A percentile compares a stretch with the other conserved stretches of the same genome.
Conservation (phyloP, 2,113 vertebrate species). For the Saccopteryx bilineata region DNA sequence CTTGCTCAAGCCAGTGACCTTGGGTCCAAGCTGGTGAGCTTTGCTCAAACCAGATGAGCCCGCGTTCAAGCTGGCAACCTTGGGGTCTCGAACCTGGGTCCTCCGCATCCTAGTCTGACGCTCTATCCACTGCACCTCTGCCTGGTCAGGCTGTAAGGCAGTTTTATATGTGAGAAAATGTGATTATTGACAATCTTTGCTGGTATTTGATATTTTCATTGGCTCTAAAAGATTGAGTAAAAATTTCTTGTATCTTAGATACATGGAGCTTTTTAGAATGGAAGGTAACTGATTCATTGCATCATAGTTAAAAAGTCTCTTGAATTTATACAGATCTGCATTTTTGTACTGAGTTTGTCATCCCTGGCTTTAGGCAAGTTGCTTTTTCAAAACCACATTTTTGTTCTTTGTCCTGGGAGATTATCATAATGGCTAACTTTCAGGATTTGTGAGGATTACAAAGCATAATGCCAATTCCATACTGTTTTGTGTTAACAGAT, state of each 20-base stretch:
- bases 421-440: neutral
- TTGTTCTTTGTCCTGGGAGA: neutral
- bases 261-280: neutral
- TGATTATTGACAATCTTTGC: neutral
- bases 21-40: too few relatives aligned
- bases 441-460: slow-evolving; percentile 1
- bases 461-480: neutral
- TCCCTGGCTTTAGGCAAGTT: neutral
- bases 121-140: too few relatives aligned
- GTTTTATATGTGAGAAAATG: slow-evolving; percentile 38
- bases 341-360: slow-evolving; percentile 2
- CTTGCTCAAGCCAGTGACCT: too few relatives aligned
- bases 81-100: too few relatives aligned
- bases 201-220: slow-evolving; percentile 20
- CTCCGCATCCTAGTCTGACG: too few relatives aligned
- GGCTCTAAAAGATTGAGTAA: slow-evolving; percentile 31
- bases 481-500: slow-evolving; percentile 2
- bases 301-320: neutral
- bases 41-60: too few relatives aligned
- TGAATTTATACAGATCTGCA: slow-evolving; percentile 3
- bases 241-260: slow-evolving; percentile 32
- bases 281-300: neutral
- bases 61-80: too few relatives aligned
- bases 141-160: neutral
- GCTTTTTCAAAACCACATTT: neutral